phyloP scores from a whole-genome alignment of 2,888 invertebrate genomes.

The Anoncus sp. region DNA sequence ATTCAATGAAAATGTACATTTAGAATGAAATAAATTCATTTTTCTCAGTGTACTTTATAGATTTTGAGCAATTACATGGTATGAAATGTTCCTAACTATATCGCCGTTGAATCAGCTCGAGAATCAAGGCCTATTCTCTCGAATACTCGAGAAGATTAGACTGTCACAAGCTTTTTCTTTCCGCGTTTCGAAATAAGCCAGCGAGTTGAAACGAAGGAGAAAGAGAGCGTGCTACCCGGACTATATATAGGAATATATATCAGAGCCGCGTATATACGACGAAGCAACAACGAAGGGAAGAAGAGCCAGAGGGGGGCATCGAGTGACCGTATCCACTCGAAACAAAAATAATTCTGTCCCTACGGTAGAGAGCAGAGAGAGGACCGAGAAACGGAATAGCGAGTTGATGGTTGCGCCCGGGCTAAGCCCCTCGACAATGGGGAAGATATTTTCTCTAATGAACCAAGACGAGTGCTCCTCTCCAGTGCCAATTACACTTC shows the following conservation, averaged over 20 bases:
- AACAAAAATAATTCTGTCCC: conserved; percentile 82
- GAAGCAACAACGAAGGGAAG: conserved; percentile 47
- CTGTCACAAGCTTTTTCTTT: conserved; percentile 81
- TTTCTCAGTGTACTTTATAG: not conserved
- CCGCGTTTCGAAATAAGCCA: conserved; percentile 76
- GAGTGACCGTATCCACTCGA: conserved; percentile 83
- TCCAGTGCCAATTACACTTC: conserved; percentile 83
- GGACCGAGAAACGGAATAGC: conserved; percentile 40
- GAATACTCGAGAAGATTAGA: conserved; percentile 81
- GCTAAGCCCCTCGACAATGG: conserved; percentile 81
- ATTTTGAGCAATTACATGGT: not conserved
- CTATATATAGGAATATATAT: conserved; percentile 20
- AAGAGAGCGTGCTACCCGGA: conserved; percentile 9
- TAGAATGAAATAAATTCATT: not conserved
- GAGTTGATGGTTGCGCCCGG: conserved; percentile 60
- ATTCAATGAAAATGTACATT: not conserved
- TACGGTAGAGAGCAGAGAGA: conserved; percentile 56
- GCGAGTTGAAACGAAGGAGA: conserved; percentile 56
- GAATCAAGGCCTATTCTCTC: conserved; percentile 80
- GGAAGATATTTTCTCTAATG: conserved; percentile 83
- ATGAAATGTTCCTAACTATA: conserved; percentile 22
- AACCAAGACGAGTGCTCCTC: conserved; percentile 82
- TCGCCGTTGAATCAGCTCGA: conserved; percentile 73
- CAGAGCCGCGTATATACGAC: conserved; percentile 39
- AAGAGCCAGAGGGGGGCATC: conserved; percentile 71